These are phyloP conservation scores for Crotalus horridus DNA, from an alignment of 2,113 vertebrate species.

Conservation along the genomic window DNA sequence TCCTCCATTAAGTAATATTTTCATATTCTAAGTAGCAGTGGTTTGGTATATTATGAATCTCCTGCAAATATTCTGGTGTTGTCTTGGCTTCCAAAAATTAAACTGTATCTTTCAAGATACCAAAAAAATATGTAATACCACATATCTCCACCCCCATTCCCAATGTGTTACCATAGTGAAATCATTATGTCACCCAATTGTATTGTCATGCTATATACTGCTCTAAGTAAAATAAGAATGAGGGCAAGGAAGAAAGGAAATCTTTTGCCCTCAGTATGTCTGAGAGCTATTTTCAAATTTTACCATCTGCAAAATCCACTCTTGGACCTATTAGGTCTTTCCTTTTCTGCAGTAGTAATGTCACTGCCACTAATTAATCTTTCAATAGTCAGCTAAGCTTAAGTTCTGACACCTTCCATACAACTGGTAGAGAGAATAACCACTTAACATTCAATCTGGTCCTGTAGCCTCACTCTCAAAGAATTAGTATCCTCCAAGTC, in stretches of 20 bases:
- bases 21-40: neutral
- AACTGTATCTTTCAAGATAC: neutral
- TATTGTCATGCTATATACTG: neutral
- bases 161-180: neutral
- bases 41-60: neutral
- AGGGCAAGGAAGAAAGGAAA: neutral
- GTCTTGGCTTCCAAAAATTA: neutral
- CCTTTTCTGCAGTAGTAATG: neutral
- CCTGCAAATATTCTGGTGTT: neutral
- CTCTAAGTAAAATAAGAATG: neutral
- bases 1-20: neutral
- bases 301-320: neutral
- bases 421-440: neutral
- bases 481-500: neutral
- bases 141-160: neutral
- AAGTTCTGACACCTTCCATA: neutral
- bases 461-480: neutral
- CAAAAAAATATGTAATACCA: neutral
- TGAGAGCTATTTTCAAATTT: neutral
- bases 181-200: neutral
- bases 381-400: neutral
- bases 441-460: neutral
- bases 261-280: neutral
- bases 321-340: neutral
- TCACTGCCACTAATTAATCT: neutral